Evolutionary conservation across 92 coral and sea anemone genomes (phyloP).

Genomic region (Heliopora coerulea): DNA sequence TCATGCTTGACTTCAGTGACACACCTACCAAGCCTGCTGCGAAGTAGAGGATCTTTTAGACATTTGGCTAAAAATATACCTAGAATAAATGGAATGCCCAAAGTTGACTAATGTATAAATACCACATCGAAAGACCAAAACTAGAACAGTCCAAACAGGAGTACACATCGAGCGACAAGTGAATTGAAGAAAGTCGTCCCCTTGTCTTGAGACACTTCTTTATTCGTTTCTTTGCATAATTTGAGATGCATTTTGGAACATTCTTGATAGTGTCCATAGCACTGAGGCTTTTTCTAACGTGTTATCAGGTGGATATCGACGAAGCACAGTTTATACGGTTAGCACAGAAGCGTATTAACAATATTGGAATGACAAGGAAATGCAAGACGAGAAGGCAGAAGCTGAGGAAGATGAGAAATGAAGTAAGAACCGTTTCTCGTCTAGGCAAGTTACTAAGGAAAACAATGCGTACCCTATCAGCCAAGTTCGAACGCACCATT

Average conservation of each 20-base stretch:
- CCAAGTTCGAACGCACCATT: too few species aligned
- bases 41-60: background rate
- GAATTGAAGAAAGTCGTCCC: too few species aligned
- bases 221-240: too few species aligned
- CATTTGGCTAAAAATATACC: background rate
- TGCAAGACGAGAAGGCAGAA: background rate
- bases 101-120: background rate
- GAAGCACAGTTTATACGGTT: too few species aligned
- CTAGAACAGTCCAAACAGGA: too few species aligned
- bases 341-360: too few species aligned
- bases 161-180: too few species aligned
- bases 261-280: background rate
- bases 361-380: background rate
- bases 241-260: background rate
- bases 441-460: background rate
- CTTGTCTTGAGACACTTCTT: too few species aligned
- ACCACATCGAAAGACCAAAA: too few species aligned
- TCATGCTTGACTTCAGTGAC: background rate
- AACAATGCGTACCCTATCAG: background rate
- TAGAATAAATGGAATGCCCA: too few species aligned
- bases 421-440: background rate
- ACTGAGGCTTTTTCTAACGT: background rate
- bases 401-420: background rate
- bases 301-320: background rate
- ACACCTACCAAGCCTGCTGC: background rate